Percentiles rank a stretch among this genome's conserved stretches.
These are phyloP conservation scores for Synanthedon formicaeformis DNA, from an alignment of 2,888 invertebrate species.

Conservation along the genomic window DNA sequence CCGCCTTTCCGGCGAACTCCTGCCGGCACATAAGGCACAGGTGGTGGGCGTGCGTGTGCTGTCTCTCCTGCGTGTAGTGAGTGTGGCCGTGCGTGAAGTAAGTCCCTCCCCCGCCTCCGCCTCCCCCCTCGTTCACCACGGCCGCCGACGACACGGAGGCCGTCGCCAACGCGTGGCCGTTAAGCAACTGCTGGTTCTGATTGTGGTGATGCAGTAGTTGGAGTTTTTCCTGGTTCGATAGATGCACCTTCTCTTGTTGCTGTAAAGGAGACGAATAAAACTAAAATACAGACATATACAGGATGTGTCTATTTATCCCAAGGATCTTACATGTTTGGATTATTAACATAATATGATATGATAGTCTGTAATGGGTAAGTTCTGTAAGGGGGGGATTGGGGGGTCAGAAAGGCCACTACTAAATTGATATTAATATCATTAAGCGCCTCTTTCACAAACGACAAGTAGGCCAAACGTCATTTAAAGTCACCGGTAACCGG, in stretches of 20 bases:
- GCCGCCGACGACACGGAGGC: conserved; percentile 58
- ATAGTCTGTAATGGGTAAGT: too few species aligned
- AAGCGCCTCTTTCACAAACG: too few species aligned
- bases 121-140: conserved; percentile 49
- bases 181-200: conserved; percentile 61
- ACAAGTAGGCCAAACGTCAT: too few species aligned
- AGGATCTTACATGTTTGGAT: too few species aligned
- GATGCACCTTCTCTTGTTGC: conserved; percentile 64
- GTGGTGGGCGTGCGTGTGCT: conserved; percentile 62
- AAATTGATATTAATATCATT: not conserved
- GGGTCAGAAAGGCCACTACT: too few species aligned
- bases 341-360: too few species aligned
- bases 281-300: too few species aligned
- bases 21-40: conserved; percentile 76
- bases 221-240: conserved; percentile 61
- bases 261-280: conserved; percentile 14
- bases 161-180: conserved; percentile 55
- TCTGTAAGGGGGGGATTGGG: not conserved
- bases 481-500: too few species aligned
- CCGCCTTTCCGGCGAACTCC: conserved; percentile 75
- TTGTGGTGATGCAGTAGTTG: conserved; percentile 61
- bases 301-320: too few species aligned
- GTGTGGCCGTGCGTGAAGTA: conserved; percentile 63
- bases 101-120: conserved; percentile 35
- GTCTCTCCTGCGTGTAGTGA: conserved; percentile 57